Evolutionary conservation across 1,140 invertebrate genomes (phyloP).

Genomic region (Atta colombica): DNA sequence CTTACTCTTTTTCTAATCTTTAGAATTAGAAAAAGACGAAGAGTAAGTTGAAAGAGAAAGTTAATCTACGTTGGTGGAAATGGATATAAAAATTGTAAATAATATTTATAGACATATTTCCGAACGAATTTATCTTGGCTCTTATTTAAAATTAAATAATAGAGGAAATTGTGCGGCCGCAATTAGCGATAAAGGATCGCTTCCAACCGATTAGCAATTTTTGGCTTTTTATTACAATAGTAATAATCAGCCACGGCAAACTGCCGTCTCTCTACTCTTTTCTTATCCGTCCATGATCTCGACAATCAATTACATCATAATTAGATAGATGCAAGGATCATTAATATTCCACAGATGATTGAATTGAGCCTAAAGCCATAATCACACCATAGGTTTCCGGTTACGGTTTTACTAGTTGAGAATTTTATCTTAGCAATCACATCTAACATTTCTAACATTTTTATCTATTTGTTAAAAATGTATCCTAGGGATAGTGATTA

Average conservation of each 20-base stretch:
- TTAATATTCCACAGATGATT: constrained; percentile 55
- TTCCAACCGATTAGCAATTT: constrained; percentile 30
- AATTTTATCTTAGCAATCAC: too few species aligned
- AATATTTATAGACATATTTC: not conserved
- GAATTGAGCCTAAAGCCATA: not conserved
- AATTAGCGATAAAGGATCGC: constrained; percentile 56
- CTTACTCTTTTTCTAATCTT: too few species aligned
- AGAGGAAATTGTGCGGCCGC: not conserved
- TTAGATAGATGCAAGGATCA: constrained; percentile 60
- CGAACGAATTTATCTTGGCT: not conserved
- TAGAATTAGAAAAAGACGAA: too few species aligned
- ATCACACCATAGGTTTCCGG: too few species aligned
- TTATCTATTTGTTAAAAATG: not conserved
- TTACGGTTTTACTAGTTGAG: too few species aligned
- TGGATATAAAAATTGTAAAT: too few species aligned
- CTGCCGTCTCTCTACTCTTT: not conserved
- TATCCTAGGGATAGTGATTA: not conserved
- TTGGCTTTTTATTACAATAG: not conserved
- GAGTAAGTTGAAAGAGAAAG: too few species aligned
- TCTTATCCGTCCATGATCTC: not conserved
- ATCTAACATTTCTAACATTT: not conserved
- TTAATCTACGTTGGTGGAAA: too few species aligned
- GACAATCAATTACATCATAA: constrained; percentile 67
- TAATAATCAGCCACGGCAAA: not conserved
- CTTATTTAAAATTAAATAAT: not conserved